A percentile compares a stretch with the other conserved stretches of the same genome.
phyloP scores from a whole-genome alignment of 35 echinoderm and acorn worm species.

The Diadema setosum region DNA sequence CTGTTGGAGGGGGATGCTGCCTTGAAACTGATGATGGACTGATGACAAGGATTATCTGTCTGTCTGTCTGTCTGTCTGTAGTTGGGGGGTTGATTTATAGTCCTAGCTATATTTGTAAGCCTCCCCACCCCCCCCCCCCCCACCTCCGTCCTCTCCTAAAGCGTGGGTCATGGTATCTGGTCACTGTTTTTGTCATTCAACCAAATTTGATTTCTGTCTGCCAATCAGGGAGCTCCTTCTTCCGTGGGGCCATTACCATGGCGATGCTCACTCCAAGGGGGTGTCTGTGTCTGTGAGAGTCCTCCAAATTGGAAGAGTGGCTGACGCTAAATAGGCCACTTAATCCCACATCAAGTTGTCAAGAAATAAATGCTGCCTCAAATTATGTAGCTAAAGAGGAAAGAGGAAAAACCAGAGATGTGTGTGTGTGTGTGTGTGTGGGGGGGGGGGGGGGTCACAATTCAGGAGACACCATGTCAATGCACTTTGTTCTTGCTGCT shows the following conservation, averaged over 20 bases:
- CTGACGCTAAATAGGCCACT: slow-evolving; percentile 14
- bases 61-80: no score
- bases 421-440: neutral
- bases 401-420: no score
- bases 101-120: no score
- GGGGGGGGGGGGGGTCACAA: no score
- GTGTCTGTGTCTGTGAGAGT: no score
- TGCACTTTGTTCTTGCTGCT: neutral
- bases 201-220: neutral
- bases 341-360: slow-evolving; percentile 8
- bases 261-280: neutral
- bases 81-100: no score
- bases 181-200: neutral
- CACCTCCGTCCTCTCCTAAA: no score
- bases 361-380: slow-evolving; percentile 19
- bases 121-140: no score
- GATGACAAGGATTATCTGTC: no score
- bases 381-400: neutral
- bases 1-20: no score
- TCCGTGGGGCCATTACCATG: neutral
- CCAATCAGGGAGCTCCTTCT: neutral
- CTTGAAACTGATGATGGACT: no score
- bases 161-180: no score
- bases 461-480: neutral
- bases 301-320: neutral